These are phyloP conservation scores for Thryonomys swinderianus DNA, from an alignment of 2,113 vertebrate genomes.

Conservation along the genomic window DNA sequence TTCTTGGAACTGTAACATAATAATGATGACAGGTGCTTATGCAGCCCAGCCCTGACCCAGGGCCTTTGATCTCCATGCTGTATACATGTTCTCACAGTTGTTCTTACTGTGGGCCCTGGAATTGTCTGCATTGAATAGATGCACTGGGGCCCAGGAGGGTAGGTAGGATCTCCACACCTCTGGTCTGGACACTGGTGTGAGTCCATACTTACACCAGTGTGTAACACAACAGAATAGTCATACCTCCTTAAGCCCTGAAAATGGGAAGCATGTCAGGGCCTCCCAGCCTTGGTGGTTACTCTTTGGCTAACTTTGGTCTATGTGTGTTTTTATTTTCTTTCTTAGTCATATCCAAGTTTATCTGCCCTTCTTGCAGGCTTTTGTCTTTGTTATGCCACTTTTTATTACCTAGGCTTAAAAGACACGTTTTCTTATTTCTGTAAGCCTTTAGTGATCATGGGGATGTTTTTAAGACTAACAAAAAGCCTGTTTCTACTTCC, in stretches of 20 bases:
- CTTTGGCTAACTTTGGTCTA: neutral
- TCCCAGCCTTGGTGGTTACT: neutral
- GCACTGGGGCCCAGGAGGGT: neutral
- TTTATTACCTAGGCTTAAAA: neutral
- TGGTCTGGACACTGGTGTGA: neutral
- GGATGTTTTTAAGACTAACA: neutral
- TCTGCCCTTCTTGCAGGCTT: neutral
- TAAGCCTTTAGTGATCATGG: neutral
- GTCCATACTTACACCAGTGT: neutral
- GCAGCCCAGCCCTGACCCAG: neutral
- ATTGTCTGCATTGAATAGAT: neutral
- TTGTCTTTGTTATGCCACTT: neutral
- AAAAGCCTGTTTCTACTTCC: neutral
- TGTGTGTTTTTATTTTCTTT: neutral
- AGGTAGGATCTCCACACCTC: neutral
- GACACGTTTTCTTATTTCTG: neutral
- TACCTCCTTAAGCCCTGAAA: neutral
- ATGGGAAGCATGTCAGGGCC: neutral
- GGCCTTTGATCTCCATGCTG: neutral
- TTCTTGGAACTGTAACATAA: neutral
- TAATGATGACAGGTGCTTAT: neutral
- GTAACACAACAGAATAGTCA: neutral
- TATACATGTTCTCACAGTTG: rapidly evolving
- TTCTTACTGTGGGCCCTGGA: rapidly evolving
- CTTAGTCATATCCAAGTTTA: neutral